Conservation (phyloP, 2,888 invertebrate species). For the Urechis unicinctus region DNA sequence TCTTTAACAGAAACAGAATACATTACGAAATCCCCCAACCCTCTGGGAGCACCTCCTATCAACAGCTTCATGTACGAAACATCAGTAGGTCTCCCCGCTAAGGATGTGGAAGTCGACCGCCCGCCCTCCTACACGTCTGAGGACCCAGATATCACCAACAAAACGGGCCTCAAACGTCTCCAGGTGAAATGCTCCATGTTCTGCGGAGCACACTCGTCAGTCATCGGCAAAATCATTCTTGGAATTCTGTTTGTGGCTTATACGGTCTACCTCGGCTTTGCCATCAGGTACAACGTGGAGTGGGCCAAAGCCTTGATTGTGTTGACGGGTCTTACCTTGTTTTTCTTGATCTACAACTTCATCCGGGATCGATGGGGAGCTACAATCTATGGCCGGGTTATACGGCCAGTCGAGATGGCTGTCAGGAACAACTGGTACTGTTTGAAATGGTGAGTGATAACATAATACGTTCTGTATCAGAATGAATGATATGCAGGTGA, state of each 20-base stretch:
- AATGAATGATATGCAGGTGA: neutral
- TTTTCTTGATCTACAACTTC: conserved; percentile 7
- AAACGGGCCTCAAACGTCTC: too few species aligned
- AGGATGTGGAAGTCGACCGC: too few species aligned
- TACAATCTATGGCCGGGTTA: conserved; percentile 6
- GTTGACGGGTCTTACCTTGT: conserved; percentile 11
- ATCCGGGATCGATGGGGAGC: conserved; percentile 12
- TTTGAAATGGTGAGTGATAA: conserved; percentile 10
- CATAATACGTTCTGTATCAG: neutral
- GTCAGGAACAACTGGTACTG: conserved; percentile 3
- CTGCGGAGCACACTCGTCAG: conserved; percentile 1
- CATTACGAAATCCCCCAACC: too few species aligned
- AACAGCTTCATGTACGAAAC: too few species aligned
- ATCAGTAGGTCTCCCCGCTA: too few species aligned
- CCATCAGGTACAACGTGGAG: conserved; percentile 15
- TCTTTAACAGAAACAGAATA: too few species aligned
- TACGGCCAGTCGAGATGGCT: neutral
- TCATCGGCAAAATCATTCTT: conserved; percentile 3
- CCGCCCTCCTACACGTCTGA: too few species aligned
- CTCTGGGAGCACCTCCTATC: too few species aligned
- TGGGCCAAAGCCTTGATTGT: conserved; percentile 17
- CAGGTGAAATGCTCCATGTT: too few species aligned
- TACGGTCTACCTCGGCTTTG: conserved; percentile 20
- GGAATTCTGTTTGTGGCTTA: conserved; percentile 12
- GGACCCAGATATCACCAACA: too few species aligned